phyloP scores from a whole-genome alignment of 2,113 vertebrate genomes.

The Myotis brandtii region DNA sequence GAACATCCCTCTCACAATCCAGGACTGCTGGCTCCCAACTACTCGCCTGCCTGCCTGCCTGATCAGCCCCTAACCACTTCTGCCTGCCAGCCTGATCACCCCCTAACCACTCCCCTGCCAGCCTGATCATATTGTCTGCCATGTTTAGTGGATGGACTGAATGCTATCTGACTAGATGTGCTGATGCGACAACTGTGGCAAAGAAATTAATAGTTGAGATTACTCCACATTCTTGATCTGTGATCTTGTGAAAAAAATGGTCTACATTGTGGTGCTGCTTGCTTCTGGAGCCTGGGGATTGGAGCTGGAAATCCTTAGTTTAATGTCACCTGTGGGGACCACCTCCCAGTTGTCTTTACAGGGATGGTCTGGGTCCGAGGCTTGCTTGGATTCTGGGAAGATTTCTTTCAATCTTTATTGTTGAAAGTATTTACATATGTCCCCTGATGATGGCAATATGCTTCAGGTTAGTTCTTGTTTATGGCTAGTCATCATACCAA shows the following conservation, averaged over 20 bases:
- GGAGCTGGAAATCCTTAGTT: neutral
- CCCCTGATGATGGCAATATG: neutral
- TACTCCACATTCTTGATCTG: neutral
- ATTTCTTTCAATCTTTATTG: no score
- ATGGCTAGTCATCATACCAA: neutral
- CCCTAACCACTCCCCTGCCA: no score
- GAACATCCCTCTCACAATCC: no score
- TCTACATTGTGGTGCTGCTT: neutral
- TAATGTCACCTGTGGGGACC: neutral
- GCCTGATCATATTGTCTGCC: neutral
- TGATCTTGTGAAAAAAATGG: neutral
- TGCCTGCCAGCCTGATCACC: no score
- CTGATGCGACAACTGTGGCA: neutral
- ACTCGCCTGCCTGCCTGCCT: no score
- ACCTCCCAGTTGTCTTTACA: neutral
- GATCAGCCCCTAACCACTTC: no score
- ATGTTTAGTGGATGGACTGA: neutral
- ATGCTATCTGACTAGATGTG: neutral
- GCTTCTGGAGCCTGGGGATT: neutral
- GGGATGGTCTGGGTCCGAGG: neutral
- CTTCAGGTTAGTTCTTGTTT: neutral
- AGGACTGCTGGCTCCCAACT: no score
- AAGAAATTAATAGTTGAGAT: neutral
- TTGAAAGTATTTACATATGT: no score
- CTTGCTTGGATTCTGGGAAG: neutral